Conservation (phyloP, 2,888 invertebrate genomes). For the Drosophila kambysellisi region DNA sequence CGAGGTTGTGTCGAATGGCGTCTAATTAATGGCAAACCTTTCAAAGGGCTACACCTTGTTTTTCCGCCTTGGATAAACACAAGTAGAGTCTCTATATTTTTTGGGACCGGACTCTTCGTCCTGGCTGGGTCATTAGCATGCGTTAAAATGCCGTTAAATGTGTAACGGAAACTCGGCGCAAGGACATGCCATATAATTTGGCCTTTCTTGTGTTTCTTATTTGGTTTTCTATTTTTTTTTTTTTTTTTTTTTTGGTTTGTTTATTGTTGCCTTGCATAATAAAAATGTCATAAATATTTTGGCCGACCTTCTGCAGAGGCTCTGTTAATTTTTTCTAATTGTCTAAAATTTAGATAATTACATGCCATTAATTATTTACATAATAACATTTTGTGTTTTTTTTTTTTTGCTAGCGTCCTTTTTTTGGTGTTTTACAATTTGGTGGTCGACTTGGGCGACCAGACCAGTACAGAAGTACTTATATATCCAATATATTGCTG, state of each 20-base stretch:
- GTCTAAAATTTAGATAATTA: conserved; percentile 83
- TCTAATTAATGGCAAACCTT: conserved; percentile 79
- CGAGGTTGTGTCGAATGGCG: conserved; percentile 53
- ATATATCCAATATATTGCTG: conserved; percentile 42
- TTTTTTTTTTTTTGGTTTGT: conserved; percentile 5
- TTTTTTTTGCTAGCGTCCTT: neutral
- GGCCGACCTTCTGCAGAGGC: conserved; percentile 12
- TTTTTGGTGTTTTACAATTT: conserved; percentile 39
- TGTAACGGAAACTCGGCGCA: conserved; percentile 70
- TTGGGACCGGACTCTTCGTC: conserved; percentile 6
- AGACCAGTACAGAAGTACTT: conserved; percentile 19
- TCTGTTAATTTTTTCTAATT: conserved; percentile 82
- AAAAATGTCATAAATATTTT: conserved; percentile 78
- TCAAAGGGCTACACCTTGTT: conserved; percentile 77
- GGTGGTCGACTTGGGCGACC: conserved; percentile 53
- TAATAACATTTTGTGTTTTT: conserved; percentile 64
- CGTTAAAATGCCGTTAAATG: conserved; percentile 81
- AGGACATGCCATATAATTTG: conserved; percentile 59
- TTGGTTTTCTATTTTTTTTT: conserved; percentile 13
- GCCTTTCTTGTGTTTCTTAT: conserved; percentile 19
- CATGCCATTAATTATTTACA: conserved; percentile 82
- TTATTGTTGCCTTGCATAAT: conserved; percentile 60
- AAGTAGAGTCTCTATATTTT: conserved; percentile 34
- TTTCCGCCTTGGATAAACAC: conserved; percentile 37
- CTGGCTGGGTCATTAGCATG: conserved; percentile 69